A percentile compares a stretch with the other conserved stretches of the same genome.
These are phyloP conservation scores for Sciaenops ocellatus DNA, from an alignment of 2,797 vertebrate species.

Conservation along the genomic window DNA sequence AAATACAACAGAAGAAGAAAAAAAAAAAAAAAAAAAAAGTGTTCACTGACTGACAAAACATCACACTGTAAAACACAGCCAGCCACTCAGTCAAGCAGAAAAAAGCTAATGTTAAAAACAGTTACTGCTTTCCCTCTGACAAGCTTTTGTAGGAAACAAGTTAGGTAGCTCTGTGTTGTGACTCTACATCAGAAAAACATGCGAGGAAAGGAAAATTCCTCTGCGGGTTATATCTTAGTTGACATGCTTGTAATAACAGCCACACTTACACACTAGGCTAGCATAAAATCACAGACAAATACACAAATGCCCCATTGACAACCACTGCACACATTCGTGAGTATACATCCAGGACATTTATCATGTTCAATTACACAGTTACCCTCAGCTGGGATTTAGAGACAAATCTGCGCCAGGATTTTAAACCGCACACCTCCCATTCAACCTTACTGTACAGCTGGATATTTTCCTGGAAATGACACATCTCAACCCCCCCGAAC, in stretches of 20 bases:
- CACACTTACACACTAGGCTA: not conserved
- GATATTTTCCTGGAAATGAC: slow-evolving; percentile 52
- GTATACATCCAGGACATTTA: slow-evolving; percentile 52
- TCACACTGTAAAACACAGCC: not conserved
- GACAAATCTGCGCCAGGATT: slow-evolving; percentile 22
- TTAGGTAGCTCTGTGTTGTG: slow-evolving; percentile 27
- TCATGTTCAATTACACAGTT: slow-evolving; percentile 57
- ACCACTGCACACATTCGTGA: slow-evolving; percentile 11
- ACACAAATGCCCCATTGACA: slow-evolving; percentile 10
- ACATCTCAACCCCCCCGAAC: not conserved
- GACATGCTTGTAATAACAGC: slow-evolving; percentile 19
- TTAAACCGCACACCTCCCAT: slow-evolving; percentile 46
- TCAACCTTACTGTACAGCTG: slow-evolving; percentile 33
- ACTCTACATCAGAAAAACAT: slow-evolving; percentile 25
- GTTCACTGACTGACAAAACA: slow-evolving; percentile 14
- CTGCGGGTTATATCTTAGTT: slow-evolving; percentile 4
- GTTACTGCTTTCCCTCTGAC: slow-evolving; percentile 16
- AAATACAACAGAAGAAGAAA: not conserved
- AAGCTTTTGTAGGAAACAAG: slow-evolving; percentile 28
- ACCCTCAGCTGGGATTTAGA: slow-evolving; percentile 36
- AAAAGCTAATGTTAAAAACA: slow-evolving; percentile 34
- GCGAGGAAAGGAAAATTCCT: slow-evolving; percentile 26
- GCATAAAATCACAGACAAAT: slow-evolving; percentile 13
- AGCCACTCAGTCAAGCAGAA: slow-evolving; percentile 16
- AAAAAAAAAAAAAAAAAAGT: slow-evolving; percentile 3